Evolutionary conservation across 2,888 invertebrate species (phyloP).

Genomic region (Rhagonycha lutea): DNA sequence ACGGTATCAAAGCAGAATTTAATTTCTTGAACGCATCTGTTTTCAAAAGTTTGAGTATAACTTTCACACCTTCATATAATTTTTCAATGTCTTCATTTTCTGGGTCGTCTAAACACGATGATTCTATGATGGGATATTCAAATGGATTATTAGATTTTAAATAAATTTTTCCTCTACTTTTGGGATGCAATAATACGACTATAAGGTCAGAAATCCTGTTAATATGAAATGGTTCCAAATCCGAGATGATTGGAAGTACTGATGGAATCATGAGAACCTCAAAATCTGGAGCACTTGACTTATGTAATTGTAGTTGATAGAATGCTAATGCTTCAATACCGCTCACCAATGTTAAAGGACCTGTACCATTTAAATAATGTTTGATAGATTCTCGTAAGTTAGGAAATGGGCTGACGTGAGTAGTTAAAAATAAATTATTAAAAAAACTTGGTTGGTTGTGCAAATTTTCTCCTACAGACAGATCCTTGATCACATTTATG

Average conservation of each 20-base stretch:
- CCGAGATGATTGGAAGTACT: not conserved
- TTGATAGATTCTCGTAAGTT: slow-evolving; percentile 18
- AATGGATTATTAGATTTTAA: slow-evolving; percentile 28
- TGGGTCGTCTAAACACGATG: slow-evolving; percentile 37
- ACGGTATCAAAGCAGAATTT: slow-evolving; percentile 57
- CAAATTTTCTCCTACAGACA: slow-evolving; percentile 37
- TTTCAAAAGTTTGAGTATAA: slow-evolving; percentile 32
- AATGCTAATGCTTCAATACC: slow-evolving; percentile 23
- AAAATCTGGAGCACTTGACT: slow-evolving; percentile 3
- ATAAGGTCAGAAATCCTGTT: slow-evolving; percentile 7
- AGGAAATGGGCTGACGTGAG: slow-evolving; percentile 11
- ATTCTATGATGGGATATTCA: slow-evolving; percentile 43
- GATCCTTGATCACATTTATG: slow-evolving; percentile 35
- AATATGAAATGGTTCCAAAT: not conserved
- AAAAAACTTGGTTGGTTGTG: slow-evolving; percentile 39
- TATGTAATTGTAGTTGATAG: not conserved
- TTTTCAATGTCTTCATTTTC: slow-evolving; percentile 67
- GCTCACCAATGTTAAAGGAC: slow-evolving; percentile 27
- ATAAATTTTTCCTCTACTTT: slow-evolving; percentile 35
- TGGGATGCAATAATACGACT: slow-evolving; percentile 38
- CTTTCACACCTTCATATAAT: slow-evolving; percentile 62
- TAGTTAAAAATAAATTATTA: slow-evolving; percentile 29
- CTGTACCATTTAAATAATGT: slow-evolving; percentile 30
- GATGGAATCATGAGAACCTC: not conserved
- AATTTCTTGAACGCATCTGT: slow-evolving; percentile 64